Base-by-base conservation (phyloP, 2,888 invertebrate species). In the Chloroclystis v-ata region DNA sequence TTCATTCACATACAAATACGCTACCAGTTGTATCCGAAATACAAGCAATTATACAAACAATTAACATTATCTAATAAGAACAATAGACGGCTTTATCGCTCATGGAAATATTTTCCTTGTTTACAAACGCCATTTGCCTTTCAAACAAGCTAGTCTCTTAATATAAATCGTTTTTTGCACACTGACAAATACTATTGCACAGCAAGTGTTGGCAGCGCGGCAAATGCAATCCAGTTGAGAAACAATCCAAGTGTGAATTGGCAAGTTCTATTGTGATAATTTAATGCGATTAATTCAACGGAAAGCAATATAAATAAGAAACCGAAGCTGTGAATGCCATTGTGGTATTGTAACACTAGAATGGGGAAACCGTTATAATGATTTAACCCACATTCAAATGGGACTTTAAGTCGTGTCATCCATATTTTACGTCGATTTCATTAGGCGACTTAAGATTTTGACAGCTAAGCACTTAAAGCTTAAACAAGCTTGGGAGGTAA, bases 281-380 rank as follows among this genome's bases (percentile, higher is more conserved):
- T 30, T 40, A 48, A 48, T 37, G 43, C 41, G 39, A 29, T 37
- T 35, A 40, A 48, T 32, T 37, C 14, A 30, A 44, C 28, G 28
- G 32, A 57, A 59, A 57, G 50, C 52, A 35, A 49, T 52, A 56
- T 49, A 60, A 59, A 63, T 65, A 49, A 60, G 62, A 66, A 64
- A 59, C 52, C 56, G 29, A 52, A 59, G 48, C 57, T 59, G 58
- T 63, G 61, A 63, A 59, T 61, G 61, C 54, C 54, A 65, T 67
- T 69, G 68, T 65, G 58, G 49, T 54, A 66, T 68, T 71, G 68
- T 65, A 57, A 58, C 71, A 70, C 67, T 44, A 40, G 45, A 40
- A 26, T 37, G 38, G 26, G 40, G 40, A 13, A 3, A 60, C 68
- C 64, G 69, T 70, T 68, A 68, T 61, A 65, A 59, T 60, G 59